Evolutionary conservation across 2,888 invertebrate genomes (phyloP), one percentile per base, ranked within the genome.

Genomic region (Sphaerophoria taeniata): DNA sequence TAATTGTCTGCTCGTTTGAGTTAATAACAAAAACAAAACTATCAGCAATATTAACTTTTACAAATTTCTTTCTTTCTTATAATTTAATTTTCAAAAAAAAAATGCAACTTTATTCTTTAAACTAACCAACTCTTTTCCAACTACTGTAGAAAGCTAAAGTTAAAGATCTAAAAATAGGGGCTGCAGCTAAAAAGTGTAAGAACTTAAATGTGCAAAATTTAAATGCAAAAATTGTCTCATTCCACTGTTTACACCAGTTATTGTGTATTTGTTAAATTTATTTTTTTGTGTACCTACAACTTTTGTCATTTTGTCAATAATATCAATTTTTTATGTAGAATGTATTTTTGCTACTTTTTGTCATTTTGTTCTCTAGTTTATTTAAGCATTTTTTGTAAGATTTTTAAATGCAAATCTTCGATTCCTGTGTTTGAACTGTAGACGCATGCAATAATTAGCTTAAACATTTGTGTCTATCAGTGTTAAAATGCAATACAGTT

Each of bases 161-260:
- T 76, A 80, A 85, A 85, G 76, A 85, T 55, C 72, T 73, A 81
- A 85, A 85, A 85, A 34, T 85, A 85, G 85, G 76, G 76, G 53
- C 84, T 75, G 83, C 78, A 73, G 89, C 90, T 89, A 91, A 91
- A 89, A 91, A 91, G 91, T 91, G 91, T 91, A 91, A 91, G 91
- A 90, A 89, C 88, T 60, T 89, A 79, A 87, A 86, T 87, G 88
- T 89, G 88, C 88, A 89, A 82, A 31, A 70, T 63, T 34, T 16
- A 58, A 39, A 16, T 70, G 65, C 31, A 74, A 82, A 77, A 76
- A 61, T 55, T 84, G 74, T 72, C 24, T 24, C 75, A 75, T 63
- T n/a, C 63, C 80, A 80, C 80, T 76, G 80, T 80, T 72, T 76
- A 69, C 73, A 78, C 77, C 55, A 82, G 71, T 69, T 16, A 75